A percentile compares a stretch with the other conserved stretches of the same genome.
phyloP scores from a whole-genome alignment of 1,140 invertebrate species.

The Eurosta solidaginis region DNA sequence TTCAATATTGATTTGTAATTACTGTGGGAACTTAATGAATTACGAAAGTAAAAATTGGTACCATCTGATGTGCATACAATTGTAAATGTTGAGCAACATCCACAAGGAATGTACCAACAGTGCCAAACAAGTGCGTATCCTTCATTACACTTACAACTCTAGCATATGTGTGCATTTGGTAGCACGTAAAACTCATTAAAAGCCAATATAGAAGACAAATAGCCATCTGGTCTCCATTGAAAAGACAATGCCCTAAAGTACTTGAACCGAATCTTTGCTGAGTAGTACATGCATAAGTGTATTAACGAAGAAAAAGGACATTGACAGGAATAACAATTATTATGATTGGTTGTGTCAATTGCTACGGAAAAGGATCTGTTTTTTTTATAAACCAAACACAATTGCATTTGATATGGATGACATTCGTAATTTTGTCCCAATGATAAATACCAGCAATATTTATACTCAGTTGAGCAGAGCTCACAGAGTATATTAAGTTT shows the following conservation, averaged over 20 bases:
- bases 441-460: constrained; percentile 15
- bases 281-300: background rate
- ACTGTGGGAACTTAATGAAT: constrained; percentile 6
- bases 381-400: background rate
- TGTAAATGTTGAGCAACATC: background rate
- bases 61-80: background rate
- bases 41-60: background rate
- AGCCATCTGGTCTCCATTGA: constrained; percentile 5
- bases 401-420: background rate
- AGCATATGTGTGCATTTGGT: background rate
- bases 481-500: no score
- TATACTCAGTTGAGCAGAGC: no score
- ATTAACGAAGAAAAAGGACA: background rate
- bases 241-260: constrained; percentile 2
- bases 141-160: background rate
- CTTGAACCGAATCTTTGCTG: background rate
- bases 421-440: background rate
- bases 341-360: background rate
- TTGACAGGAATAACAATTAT: background rate
- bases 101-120: background rate
- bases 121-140: background rate
- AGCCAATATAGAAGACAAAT: background rate
- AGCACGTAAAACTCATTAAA: constrained; percentile 26
- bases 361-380: no score
- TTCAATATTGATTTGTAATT: background rate